Evolutionary conservation across 2,888 invertebrate genomes (phyloP).

Genomic region (Caenorhabditis becei): DNA sequence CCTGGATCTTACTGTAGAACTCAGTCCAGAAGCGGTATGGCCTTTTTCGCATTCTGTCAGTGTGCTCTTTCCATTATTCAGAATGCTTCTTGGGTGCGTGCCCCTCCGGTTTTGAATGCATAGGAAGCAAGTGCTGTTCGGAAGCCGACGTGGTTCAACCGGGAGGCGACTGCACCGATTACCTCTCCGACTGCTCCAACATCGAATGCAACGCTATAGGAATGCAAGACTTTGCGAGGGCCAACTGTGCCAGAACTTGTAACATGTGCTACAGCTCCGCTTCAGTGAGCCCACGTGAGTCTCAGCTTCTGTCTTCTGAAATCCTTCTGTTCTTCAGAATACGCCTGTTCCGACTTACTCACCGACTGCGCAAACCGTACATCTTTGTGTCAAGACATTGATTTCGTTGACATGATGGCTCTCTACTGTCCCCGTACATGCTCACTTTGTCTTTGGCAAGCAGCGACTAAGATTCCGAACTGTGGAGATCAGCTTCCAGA

Average conservation of each 20-base stretch:
- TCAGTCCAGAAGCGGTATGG: constrained; percentile 45
- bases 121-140: constrained; percentile 57
- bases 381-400: constrained; percentile 55
- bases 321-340: constrained; percentile 41
- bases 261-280: constrained; percentile 61
- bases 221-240: constrained; percentile 63
- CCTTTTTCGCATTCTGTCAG: neutral
- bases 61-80: constrained; percentile 7
- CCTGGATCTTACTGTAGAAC: constrained; percentile 40
- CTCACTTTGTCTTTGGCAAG: constrained; percentile 54
- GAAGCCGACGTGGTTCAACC: constrained; percentile 54
- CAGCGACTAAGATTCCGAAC: constrained; percentile 45
- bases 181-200: constrained; percentile 47
- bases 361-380: constrained; percentile 62
- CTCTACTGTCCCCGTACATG: constrained; percentile 68
- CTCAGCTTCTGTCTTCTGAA: too few species aligned
- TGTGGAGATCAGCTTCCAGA: constrained; percentile 60
- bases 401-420: constrained; percentile 64
- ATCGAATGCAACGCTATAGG: constrained; percentile 56
- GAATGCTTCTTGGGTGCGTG: constrained; percentile 66
- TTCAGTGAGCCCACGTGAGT: constrained; percentile 55
- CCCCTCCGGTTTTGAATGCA: constrained; percentile 57
- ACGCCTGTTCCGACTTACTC: constrained; percentile 62
- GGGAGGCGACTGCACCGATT: constrained; percentile 60
- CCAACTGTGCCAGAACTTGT: constrained; percentile 65